Evolutionary conservation across 1,140 invertebrate species (phyloP).

Genomic region (Chrysomallon squamiferum): DNA sequence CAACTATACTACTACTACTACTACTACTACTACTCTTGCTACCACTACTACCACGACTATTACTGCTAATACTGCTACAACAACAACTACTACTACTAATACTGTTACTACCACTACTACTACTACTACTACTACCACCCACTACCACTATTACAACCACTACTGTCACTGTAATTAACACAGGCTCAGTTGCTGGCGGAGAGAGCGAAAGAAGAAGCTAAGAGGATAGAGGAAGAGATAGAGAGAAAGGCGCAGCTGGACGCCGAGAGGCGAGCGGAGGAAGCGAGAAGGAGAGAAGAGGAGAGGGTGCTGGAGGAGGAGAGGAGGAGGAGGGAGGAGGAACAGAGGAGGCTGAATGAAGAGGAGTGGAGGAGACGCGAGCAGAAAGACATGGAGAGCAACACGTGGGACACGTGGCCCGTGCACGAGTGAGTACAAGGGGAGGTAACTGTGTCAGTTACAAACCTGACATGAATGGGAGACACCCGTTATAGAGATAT

Average conservation of each 20-base stretch:
- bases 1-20: too few relatives aligned
- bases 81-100: too few relatives aligned
- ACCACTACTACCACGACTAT: too few relatives aligned
- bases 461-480: too few relatives aligned
- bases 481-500: too few relatives aligned
- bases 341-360: constrained; percentile 33
- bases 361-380: constrained; percentile 39
- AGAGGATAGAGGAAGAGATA: constrained; percentile 17
- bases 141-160: too few relatives aligned
- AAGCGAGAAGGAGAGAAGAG: constrained; percentile 33
- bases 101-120: too few relatives aligned
- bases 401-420: constrained; percentile 42
- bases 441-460: not conserved
- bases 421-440: constrained; percentile 32
- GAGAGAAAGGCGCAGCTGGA: constrained; percentile 29
- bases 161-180: too few relatives aligned
- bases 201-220: constrained; percentile 42
- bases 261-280: constrained; percentile 30
- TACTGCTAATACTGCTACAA: too few relatives aligned
- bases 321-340: constrained; percentile 27
- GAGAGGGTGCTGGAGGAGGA: constrained; percentile 24
- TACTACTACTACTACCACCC: too few relatives aligned
- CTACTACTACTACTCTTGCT: too few relatives aligned
- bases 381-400: constrained; percentile 18
- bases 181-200: constrained; percentile 40